phyloP scores from a whole-genome alignment of 64 coral and sea anemone genomes.

The Pocillopora verrucosa region DNA sequence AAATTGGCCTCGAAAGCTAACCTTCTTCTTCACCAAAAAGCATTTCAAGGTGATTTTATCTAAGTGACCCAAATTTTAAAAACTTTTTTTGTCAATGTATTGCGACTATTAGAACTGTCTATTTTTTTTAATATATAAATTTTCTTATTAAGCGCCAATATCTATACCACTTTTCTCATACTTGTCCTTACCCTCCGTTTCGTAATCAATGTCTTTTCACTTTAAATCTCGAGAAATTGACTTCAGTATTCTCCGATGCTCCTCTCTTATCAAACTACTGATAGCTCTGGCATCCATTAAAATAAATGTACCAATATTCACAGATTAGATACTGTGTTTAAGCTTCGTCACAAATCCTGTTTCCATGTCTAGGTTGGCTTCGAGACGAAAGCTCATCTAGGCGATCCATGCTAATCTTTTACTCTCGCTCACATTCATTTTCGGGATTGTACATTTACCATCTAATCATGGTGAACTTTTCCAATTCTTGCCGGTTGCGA shows the following conservation, averaged over 20 bases:
- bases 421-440: too few species aligned
- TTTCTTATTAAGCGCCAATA: background rate
- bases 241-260: background rate
- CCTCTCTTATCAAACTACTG: background rate
- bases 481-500: background rate
- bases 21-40: too few species aligned
- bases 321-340: background rate
- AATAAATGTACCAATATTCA: slow-evolving; percentile 17
- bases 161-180: background rate
- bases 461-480: too few species aligned
- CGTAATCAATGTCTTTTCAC: background rate
- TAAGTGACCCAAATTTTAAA: too few species aligned
- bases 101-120: background rate
- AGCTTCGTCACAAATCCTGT: background rate
- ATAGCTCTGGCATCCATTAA: background rate
- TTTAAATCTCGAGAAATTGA: background rate
- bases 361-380: background rate
- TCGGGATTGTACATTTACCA: too few species aligned
- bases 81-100: background rate
- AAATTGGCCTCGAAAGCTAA: too few species aligned
- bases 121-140: background rate
- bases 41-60: too few species aligned
- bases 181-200: background rate
- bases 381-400: background rate
- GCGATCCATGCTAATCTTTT: too few species aligned